Percentiles rank a stretch among this genome's conserved stretches.
These are phyloP conservation scores for Andrena bucephala DNA, from an alignment of 2,888 invertebrate species.

Conservation along the genomic window DNA sequence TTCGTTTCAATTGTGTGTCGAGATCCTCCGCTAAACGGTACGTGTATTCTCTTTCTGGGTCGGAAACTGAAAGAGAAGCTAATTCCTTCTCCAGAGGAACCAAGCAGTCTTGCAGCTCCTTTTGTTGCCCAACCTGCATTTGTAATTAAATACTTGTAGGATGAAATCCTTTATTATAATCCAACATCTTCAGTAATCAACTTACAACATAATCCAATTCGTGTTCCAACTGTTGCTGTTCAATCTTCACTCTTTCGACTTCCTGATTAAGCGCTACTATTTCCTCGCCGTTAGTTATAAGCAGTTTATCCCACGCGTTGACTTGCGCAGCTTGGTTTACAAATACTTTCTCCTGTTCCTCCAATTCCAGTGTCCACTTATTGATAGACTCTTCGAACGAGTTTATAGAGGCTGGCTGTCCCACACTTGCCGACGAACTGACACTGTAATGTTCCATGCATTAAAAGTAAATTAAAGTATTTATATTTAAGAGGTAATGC, in stretches of 20 bases:
- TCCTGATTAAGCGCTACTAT: slow-evolving; percentile 94
- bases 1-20: slow-evolving; percentile 96
- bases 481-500: background rate
- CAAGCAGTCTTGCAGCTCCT: slow-evolving; percentile 95
- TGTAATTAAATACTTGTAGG: background rate
- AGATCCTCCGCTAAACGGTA: slow-evolving; percentile 95
- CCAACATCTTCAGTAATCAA: slow-evolving; percentile 9
- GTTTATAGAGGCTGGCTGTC: slow-evolving; percentile 87
- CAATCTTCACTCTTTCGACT: slow-evolving; percentile 94
- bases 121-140: slow-evolving; percentile 91
- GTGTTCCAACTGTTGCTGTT: slow-evolving; percentile 95
- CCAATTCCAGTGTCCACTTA: slow-evolving; percentile 96
- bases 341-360: slow-evolving; percentile 96
- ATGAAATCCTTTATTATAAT: background rate
- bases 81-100: slow-evolving; percentile 94
- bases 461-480: background rate
- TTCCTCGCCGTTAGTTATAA: slow-evolving; percentile 97
- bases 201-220: slow-evolving; percentile 94
- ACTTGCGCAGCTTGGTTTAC: slow-evolving; percentile 97
- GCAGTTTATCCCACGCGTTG: slow-evolving; percentile 97
- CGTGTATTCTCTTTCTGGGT: slow-evolving; percentile 96
- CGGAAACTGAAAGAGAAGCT: slow-evolving; percentile 89
- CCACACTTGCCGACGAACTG: slow-evolving; percentile 78
- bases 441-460: slow-evolving; percentile 74
- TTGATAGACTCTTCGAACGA: slow-evolving; percentile 96